Evolutionary conservation across 2,888 invertebrate genomes (phyloP).

Genomic region (Diarsia mendica): DNA sequence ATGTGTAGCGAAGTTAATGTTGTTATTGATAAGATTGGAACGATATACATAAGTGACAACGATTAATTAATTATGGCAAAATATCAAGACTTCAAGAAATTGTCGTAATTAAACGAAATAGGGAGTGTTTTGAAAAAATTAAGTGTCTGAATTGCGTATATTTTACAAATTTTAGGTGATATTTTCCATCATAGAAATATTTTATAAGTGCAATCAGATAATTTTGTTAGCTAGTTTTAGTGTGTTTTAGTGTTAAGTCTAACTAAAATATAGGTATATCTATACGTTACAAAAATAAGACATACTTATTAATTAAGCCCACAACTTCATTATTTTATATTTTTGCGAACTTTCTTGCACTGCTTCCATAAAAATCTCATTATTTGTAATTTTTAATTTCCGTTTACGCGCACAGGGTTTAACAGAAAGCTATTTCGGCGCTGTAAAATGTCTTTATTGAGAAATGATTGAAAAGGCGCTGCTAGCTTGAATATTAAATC

Average conservation of each 20-base stretch:
- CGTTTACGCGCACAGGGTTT: constrained; percentile 57
- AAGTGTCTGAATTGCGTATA: too few relatives aligned
- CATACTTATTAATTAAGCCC: neutral
- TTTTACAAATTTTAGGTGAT: too few relatives aligned
- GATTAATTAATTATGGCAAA: neutral
- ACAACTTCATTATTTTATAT: constrained; percentile 6
- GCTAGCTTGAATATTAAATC: constrained; percentile 53
- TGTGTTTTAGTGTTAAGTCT: too few relatives aligned
- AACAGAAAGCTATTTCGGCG: constrained; percentile 65
- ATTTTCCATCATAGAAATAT: neutral
- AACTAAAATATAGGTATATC: too few relatives aligned
- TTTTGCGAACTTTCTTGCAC: constrained; percentile 29
- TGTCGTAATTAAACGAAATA: neutral
- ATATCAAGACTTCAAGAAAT: neutral
- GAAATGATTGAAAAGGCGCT: constrained; percentile 66
- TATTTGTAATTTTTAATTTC: constrained; percentile 74
- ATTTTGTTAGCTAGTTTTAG: too few relatives aligned
- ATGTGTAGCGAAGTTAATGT: neutral
- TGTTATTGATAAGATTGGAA: neutral
- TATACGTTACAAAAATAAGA: too few relatives aligned
- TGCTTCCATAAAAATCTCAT: constrained; percentile 47
- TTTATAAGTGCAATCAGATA: too few relatives aligned
- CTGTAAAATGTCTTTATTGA: constrained; percentile 68
- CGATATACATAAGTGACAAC: too few relatives aligned
- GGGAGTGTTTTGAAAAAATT: too few relatives aligned